Conservation (phyloP, 2,888 invertebrate genomes). For the Zaprionus obscuricornis region DNA sequence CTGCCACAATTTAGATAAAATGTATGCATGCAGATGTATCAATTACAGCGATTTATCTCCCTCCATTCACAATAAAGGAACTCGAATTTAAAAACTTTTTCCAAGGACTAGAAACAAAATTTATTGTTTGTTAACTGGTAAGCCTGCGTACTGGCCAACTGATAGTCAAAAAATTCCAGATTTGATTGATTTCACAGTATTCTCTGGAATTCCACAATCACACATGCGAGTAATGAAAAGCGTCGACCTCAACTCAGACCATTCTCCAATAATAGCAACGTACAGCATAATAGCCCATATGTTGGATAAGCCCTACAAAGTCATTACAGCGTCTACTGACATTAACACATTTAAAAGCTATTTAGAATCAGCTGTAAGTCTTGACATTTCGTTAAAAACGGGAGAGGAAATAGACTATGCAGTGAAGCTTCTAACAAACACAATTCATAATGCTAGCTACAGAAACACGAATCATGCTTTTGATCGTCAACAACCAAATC, state of each 20-base stretch:
- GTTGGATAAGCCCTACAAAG: slow-evolving; percentile 13
- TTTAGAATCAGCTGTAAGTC: neutral
- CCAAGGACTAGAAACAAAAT: neutral
- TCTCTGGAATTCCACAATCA: slow-evolving; percentile 1
- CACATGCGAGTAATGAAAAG: slow-evolving; percentile 1
- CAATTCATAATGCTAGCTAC: slow-evolving; percentile 10
- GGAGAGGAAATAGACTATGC: slow-evolving; percentile 1
- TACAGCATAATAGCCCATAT: slow-evolving; percentile 1
- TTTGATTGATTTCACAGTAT: slow-evolving; percentile 1
- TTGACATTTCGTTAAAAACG: slow-evolving; percentile 11
- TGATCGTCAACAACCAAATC: slow-evolving; percentile 1
- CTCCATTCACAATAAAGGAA: slow-evolving; percentile 1
- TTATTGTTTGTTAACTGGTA: slow-evolving; percentile 3
- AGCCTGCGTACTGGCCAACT: slow-evolving; percentile 1
- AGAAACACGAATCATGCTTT: slow-evolving; percentile 1
- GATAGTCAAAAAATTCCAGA: neutral
- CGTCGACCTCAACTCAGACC: neutral
- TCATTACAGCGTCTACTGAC: slow-evolving; percentile 2
- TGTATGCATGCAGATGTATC: slow-evolving; percentile 4
- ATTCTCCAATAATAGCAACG: neutral
- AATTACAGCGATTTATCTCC: neutral
- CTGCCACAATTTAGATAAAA: neutral
- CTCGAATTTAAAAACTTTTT: neutral
- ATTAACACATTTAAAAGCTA: slow-evolving; percentile 6
- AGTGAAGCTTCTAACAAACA: slow-evolving; percentile 10